Evolutionary conservation across 2,888 invertebrate genomes (phyloP).

Genomic region (Pristionchus japonicus): DNA sequence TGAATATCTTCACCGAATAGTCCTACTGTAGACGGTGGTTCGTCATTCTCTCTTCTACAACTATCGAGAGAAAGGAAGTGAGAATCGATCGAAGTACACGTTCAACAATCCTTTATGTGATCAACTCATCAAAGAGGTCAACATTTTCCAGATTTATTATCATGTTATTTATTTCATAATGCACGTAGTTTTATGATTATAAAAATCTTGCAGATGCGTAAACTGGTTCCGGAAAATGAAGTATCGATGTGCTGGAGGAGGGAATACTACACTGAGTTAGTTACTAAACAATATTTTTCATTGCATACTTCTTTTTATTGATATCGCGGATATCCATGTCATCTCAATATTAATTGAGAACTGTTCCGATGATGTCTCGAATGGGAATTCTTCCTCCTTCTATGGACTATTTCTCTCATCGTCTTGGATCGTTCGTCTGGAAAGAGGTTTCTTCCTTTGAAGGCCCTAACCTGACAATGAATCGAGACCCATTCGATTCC

Average conservation of each 20-base stretch:
- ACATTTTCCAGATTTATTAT: background rate
- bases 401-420: constrained; percentile 1
- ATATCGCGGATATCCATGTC: too few relatives aligned
- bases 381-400: constrained; percentile 19
- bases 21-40: background rate
- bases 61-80: background rate
- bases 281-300: background rate
- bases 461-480: background rate
- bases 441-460: background rate
- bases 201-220: constrained; percentile 1
- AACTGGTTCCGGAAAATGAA: background rate
- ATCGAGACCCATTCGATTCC: too few relatives aligned
- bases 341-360: background rate
- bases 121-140: background rate
- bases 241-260: constrained; percentile 20
- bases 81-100: background rate
- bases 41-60: background rate
- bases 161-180: too few relatives aligned
- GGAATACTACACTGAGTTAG: constrained; percentile 26
- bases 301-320: background rate
- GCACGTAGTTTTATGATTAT: too few relatives aligned
- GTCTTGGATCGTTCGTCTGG: background rate
- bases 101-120: background rate
- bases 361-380: constrained; percentile 17
- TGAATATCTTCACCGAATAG: too few relatives aligned